These are phyloP conservation scores for Eristalis arbustorum DNA, from an alignment of 2,888 invertebrate species.

Conservation along the genomic window DNA sequence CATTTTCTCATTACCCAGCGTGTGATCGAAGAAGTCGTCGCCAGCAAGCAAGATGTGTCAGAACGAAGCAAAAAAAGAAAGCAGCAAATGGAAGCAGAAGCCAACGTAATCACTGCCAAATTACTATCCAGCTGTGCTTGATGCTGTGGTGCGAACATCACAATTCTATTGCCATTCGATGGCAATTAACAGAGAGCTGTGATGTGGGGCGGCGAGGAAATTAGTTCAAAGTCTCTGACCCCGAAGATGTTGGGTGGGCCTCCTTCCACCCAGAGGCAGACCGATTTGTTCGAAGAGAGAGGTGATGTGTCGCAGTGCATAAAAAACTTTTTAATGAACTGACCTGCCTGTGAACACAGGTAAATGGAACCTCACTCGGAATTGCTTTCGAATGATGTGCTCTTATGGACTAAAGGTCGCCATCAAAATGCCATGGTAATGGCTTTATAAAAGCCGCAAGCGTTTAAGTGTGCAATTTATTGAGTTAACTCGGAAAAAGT, in stretches of 20 bases:
- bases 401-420: not conserved
- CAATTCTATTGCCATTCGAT: constrained; percentile 23
- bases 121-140: constrained; percentile 21
- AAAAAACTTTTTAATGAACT: not conserved
- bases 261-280: not conserved
- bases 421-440: not conserved
- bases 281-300: not conserved
- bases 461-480: not conserved
- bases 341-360: not conserved
- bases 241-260: not conserved
- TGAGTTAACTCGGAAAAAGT: not conserved
- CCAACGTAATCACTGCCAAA: constrained; percentile 31
- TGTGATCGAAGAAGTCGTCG: not conserved
- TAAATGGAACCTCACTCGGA: not conserved
- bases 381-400: not conserved
- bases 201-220: not conserved
- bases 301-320: not conserved
- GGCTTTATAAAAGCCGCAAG: not conserved
- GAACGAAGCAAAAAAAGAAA: not conserved
- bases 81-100: not conserved
- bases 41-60: not conserved
- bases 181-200: constrained; percentile 10
- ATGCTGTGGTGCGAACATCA: constrained; percentile 16
- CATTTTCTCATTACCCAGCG: not conserved
- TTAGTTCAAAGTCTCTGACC: not conserved